These are phyloP conservation scores for Drosophila novamexicana DNA, from an alignment of 1,140 invertebrate genomes.

Conservation along the genomic window DNA sequence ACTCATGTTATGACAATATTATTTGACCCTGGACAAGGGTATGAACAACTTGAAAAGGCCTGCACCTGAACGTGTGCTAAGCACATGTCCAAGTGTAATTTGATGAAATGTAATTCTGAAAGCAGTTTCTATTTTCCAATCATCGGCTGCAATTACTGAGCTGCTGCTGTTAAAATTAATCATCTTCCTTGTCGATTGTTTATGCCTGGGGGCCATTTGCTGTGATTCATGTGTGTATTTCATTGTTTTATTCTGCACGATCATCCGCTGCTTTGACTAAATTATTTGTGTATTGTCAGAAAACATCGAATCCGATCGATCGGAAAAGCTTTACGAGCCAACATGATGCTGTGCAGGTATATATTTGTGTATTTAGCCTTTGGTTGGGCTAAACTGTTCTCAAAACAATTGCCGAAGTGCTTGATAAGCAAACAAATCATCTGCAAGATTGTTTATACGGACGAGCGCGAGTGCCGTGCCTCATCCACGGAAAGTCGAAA, in stretches of 20 bases:
- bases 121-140: background rate
- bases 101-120: background rate
- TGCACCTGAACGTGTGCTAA: no score
- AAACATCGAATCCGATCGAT: slow-evolving; percentile 18
- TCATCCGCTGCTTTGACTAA: background rate
- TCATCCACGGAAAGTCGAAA: slow-evolving; percentile 18
- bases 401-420: slow-evolving; percentile 65
- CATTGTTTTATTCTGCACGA: slow-evolving; percentile 15
- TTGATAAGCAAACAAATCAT: slow-evolving; percentile 73
- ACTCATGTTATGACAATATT: no score
- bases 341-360: slow-evolving; percentile 30
- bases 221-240: slow-evolving; percentile 44
- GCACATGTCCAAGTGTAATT: background rate
- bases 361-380: slow-evolving; percentile 39
- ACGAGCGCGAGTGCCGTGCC: background rate
- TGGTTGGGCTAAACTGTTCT: slow-evolving; percentile 43
- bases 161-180: slow-evolving; percentile 29
- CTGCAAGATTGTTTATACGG: slow-evolving; percentile 26
- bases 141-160: slow-evolving; percentile 10
- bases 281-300: slow-evolving; percentile 36
- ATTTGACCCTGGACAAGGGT: no score
- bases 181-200: slow-evolving; percentile 49
- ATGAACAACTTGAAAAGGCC: no score
- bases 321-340: slow-evolving; percentile 29
- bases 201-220: slow-evolving; percentile 24